Conservation (phyloP, 2,888 invertebrate genomes). For the Ornithoptera alexandrae region DNA sequence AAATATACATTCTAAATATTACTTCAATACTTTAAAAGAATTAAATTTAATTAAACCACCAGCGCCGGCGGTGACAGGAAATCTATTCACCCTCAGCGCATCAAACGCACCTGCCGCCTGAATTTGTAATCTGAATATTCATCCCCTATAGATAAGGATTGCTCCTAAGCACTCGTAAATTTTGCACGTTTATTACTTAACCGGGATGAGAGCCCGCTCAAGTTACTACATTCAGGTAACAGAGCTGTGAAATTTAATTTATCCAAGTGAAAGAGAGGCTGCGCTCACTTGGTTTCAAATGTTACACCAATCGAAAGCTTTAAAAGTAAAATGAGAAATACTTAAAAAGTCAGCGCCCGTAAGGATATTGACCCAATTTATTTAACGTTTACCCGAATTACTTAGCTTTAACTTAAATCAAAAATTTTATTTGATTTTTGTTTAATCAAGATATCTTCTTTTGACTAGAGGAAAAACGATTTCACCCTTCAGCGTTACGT, state of each 20-base stretch:
- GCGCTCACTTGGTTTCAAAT: background rate
- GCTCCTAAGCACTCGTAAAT: conserved; percentile 65
- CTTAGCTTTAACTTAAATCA: background rate
- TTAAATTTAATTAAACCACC: too few species aligned
- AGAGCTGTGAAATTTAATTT: background rate
- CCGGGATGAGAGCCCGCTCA: conserved; percentile 33
- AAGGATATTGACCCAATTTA: background rate
- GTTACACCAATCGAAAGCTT: background rate
- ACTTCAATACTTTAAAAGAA: too few species aligned
- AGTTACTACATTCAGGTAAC: conserved; percentile 14
- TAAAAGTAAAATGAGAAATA: background rate
- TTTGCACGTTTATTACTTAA: conserved; percentile 71
- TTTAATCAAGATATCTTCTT: too few species aligned
- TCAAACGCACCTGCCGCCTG: conserved; percentile 34
- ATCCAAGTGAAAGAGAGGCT: background rate
- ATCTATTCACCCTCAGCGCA: conserved; percentile 21
- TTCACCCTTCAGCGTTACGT: too few species aligned
- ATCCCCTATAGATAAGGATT: conserved; percentile 56
- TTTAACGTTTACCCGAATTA: background rate
- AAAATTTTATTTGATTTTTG: background rate
- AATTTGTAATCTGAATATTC: conserved; percentile 33
- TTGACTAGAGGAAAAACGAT: too few species aligned
- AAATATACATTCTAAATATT: background rate
- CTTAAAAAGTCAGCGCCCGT: background rate
- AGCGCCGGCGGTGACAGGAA: background rate